phyloP scores from a whole-genome alignment of 2,797 vertebrate genomes.

The Lutra lutra region DNA sequence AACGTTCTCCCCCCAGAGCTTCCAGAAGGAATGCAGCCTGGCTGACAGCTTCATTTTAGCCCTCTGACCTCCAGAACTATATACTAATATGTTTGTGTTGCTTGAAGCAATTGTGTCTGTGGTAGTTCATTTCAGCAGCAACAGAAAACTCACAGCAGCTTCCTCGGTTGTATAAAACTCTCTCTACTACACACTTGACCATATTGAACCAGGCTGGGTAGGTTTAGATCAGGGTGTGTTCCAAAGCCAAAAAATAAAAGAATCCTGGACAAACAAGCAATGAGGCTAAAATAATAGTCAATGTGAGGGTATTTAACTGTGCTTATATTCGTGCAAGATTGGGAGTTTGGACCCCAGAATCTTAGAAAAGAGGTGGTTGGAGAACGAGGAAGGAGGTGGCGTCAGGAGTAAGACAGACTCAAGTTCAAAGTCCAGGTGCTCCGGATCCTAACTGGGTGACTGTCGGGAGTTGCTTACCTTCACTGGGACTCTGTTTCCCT shows the following conservation, averaged over 20 bases:
- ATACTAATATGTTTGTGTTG: neutral
- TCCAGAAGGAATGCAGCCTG: neutral
- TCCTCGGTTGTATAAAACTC: neutral
- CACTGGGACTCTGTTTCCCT: neutral
- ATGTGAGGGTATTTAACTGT: neutral
- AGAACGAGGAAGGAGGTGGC: neutral
- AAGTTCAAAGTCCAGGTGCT: slow-evolving; percentile 20
- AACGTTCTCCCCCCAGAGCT: neutral
- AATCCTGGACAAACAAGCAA: neutral
- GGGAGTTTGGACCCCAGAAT: neutral
- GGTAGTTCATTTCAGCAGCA: neutral
- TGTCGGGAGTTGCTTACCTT: neutral
- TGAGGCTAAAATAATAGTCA: slow-evolving; percentile 1
- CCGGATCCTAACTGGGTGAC: neutral
- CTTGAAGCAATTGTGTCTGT: neutral
- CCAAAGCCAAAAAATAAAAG: slow-evolving; percentile 30
- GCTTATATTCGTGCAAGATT: neutral
- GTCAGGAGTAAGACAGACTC: neutral
- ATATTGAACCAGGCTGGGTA: neutral
- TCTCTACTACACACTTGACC: neutral
- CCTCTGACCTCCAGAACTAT: neutral
- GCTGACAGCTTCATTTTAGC: neutral
- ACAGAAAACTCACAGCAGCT: neutral
- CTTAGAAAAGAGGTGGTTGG: neutral
- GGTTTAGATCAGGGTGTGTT: neutral